A percentile compares a stretch with the other conserved stretches of the same genome.
Conservation (phyloP, 2,113 vertebrate genomes). For the Xiphophorus maculatus region DNA sequence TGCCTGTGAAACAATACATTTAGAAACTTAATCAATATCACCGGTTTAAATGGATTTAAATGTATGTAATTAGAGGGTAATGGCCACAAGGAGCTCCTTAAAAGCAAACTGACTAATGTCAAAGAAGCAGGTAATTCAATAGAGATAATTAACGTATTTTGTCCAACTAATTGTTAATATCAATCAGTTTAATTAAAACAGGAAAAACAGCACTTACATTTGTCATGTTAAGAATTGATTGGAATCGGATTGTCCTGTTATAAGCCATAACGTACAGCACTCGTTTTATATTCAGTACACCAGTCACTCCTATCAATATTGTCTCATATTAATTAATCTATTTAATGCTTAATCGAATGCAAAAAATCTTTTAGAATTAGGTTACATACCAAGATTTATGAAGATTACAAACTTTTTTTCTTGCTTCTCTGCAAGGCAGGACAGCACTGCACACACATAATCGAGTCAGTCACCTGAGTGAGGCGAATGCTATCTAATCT, state of each 20-base stretch:
- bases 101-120: background rate
- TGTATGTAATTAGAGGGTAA: background rate
- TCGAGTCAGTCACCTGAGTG: background rate
- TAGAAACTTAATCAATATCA: background rate
- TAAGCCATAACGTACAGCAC: background rate
- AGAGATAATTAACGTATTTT: background rate
- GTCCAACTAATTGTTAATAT: background rate
- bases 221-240: background rate
- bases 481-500: conserved; percentile 10
- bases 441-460: conserved; percentile 1
- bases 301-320: background rate
- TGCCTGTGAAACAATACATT: background rate
- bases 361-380: background rate
- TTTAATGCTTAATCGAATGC: background rate
- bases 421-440: background rate
- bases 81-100: background rate
- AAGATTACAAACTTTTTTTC: background rate
- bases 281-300: background rate
- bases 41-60: background rate
- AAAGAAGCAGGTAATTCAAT: background rate
- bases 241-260: background rate
- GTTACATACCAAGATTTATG: background rate
- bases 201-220: background rate
- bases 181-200: background rate
- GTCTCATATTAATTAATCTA: background rate